These are phyloP conservation scores for Endotricha flammealis DNA, from an alignment of 2,888 invertebrate genomes.

Conservation along the genomic window DNA sequence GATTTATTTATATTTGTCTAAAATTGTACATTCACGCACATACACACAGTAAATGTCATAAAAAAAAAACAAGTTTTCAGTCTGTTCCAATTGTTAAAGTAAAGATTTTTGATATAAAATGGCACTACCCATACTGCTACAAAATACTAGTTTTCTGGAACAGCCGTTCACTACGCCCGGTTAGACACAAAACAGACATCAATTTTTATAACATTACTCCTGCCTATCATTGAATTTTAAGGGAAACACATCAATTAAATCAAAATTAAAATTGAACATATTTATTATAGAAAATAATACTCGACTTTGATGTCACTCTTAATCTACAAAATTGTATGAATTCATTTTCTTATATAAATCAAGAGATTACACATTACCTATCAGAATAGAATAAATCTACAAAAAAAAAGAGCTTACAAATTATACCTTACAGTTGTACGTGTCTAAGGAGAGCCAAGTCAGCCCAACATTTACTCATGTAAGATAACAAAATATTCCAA, in stretches of 20 bases:
- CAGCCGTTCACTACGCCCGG: constrained; percentile 21
- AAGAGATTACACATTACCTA: constrained; percentile 75
- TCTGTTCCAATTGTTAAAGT: constrained; percentile 35
- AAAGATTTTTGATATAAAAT: constrained; percentile 36
- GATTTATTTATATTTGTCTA: constrained; percentile 63
- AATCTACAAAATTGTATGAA: constrained; percentile 60
- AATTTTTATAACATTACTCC: neutral
- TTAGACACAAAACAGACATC: constrained; percentile 5
- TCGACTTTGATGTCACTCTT: constrained; percentile 57
- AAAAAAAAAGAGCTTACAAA: constrained; percentile 69
- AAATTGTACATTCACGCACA: constrained; percentile 75
- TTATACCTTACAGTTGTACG: constrained; percentile 72
- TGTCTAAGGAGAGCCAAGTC: constrained; percentile 68
- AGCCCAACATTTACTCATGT: constrained; percentile 62
- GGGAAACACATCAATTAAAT: constrained; percentile 45
- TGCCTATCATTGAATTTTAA: constrained; percentile 6
- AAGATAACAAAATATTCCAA: constrained; percentile 45
- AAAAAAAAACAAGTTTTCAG: constrained; percentile 42
- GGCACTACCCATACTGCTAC: constrained; percentile 39
- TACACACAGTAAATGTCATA: constrained; percentile 63
- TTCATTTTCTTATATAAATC: constrained; percentile 55
- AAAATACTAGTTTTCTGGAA: constrained; percentile 27
- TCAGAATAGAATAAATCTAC: constrained; percentile 65
- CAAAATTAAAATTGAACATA: constrained; percentile 52
- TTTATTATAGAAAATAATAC: constrained; percentile 75